These are phyloP conservation scores for Semaprochilodus insignis DNA, from an alignment of 2,797 vertebrate species.

Conservation along the genomic window DNA sequence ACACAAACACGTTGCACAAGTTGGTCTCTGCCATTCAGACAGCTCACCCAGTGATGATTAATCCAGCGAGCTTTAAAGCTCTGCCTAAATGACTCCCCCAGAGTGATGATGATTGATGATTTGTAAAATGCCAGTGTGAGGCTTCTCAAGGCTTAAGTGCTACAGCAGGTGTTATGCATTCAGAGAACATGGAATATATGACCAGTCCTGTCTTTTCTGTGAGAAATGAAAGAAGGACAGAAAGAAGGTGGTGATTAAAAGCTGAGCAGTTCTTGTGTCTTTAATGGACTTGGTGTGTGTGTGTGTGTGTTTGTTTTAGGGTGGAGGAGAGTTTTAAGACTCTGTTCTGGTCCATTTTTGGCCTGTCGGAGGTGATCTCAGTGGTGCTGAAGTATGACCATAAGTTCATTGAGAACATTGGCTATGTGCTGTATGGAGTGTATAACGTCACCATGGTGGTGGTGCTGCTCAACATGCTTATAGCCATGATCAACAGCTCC, in stretches of 20 bases:
- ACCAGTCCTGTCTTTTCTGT: neutral
- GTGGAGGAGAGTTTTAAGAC: constrained; percentile 99
- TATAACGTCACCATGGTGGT: constrained; percentile 99
- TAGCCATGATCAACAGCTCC: constrained; percentile 99
- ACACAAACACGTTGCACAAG: neutral
- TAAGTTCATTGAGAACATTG: constrained; percentile 98
- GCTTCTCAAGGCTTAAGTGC: neutral
- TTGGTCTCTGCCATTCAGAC: constrained; percentile 4
- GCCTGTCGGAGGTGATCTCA: constrained; percentile 95
- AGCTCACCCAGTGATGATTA: constrained; percentile 13
- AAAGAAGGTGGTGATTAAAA: constrained; percentile 14
- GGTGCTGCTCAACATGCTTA: constrained; percentile 97
- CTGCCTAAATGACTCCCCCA: constrained; percentile 5
- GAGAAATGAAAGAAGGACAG: neutral
- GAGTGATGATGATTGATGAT: constrained; percentile 11
- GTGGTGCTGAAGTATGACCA: constrained; percentile 98
- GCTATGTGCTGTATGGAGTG: constrained; percentile 94
- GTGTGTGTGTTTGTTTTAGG: constrained; percentile 67
- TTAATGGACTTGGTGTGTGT: neutral
- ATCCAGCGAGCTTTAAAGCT: neutral
- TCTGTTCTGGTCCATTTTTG: constrained; percentile 98
- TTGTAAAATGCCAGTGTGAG: constrained; percentile 12
- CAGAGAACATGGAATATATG: constrained; percentile 1
- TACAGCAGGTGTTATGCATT: neutral
- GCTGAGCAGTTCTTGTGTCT: neutral